Evolutionary conservation across 2,888 invertebrate genomes (phyloP).

Genomic region (Lithophane socia): DNA sequence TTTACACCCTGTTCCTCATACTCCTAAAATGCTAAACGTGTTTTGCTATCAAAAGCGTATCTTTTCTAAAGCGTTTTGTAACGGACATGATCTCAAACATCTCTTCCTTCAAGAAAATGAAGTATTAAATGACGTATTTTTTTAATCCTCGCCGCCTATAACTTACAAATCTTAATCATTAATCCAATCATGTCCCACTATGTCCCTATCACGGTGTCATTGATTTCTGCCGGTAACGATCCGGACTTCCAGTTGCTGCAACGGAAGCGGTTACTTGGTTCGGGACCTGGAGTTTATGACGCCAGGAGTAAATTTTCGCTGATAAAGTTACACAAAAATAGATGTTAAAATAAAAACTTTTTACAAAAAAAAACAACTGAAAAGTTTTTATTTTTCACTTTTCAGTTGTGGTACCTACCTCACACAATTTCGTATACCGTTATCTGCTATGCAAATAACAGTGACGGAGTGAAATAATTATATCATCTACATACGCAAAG

Average conservation of each 20-base stretch:
- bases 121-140: neutral
- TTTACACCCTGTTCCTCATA: too few species aligned
- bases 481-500: too few species aligned
- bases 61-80: neutral
- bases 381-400: too few species aligned
- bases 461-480: too few species aligned
- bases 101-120: neutral
- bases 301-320: neutral
- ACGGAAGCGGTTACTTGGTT: conserved; percentile 5
- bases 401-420: too few species aligned
- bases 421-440: too few species aligned
- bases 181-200: conserved; percentile 2
- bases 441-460: too few species aligned
- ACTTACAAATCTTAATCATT: neutral
- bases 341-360: neutral
- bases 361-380: too few species aligned
- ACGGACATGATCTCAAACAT: neutral
- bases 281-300: neutral
- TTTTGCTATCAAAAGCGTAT: too few species aligned
- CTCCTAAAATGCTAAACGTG: neutral
- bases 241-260: neutral
- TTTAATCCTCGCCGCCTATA: too few species aligned
- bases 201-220: neutral
- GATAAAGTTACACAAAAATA: neutral
- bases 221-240: conserved; percentile 9